phyloP scores from a whole-genome alignment of 2,797 vertebrate genomes.

The Sebastes paucispinis region DNA sequence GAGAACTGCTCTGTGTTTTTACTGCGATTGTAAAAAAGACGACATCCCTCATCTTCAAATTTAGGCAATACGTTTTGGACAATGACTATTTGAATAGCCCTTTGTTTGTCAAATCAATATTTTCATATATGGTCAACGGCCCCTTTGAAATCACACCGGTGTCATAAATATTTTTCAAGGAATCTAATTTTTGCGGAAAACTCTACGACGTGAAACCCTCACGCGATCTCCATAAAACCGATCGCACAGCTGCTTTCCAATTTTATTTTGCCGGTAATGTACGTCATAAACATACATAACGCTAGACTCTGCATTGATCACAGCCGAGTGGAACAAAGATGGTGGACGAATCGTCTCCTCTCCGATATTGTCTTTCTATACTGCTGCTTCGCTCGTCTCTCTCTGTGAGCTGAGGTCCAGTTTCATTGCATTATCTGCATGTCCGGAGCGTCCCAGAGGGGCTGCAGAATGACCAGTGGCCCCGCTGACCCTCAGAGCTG shows the following conservation, averaged over 20 bases:
- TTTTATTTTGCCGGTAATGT: conserved; percentile 18
- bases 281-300: conserved; percentile 13
- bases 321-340: conserved; percentile 39
- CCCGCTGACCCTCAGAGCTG: conserved; percentile 80
- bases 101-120: conserved; percentile 73
- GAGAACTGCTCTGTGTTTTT: conserved; percentile 4
- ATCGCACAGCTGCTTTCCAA: conserved; percentile 15
- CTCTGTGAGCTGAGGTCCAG: conserved; percentile 56
- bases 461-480: conserved; percentile 83
- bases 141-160: conserved; percentile 37
- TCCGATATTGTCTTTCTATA: conserved; percentile 26
- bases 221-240: conserved; percentile 26
- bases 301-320: conserved; percentile 36
- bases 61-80: conserved; percentile 58
- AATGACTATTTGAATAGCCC: conserved; percentile 60
- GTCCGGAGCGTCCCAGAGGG: conserved; percentile 78
- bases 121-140: conserved; percentile 60
- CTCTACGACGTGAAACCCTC: conserved; percentile 2
- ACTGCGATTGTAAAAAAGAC: conserved; percentile 33
- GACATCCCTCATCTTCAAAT: conserved; percentile 44
- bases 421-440: conserved; percentile 78
- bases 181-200: conserved; percentile 33
- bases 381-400: conserved; percentile 22
- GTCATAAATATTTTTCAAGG: conserved; percentile 47
- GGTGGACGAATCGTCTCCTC: conserved; percentile 9